Evolutionary conservation across 2,113 vertebrate genomes (phyloP).

Genomic region (Thalassarche chlororhynchos): DNA sequence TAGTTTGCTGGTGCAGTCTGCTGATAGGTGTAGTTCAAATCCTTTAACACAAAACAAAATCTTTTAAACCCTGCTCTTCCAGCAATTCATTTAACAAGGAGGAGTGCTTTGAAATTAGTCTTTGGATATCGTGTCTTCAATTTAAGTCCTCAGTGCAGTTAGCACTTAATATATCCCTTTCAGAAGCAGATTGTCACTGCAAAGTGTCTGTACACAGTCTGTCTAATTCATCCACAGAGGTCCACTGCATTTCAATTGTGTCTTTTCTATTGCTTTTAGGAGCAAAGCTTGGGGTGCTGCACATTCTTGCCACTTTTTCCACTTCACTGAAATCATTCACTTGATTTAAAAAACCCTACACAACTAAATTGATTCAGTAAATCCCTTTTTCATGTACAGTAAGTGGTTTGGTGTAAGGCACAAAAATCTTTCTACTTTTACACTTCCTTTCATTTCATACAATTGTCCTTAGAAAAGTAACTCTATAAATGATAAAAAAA

Average conservation of each 20-base stretch:
- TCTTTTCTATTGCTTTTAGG: conserved; percentile 62
- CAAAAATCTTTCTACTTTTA: conserved; percentile 67
- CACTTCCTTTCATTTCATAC: conserved; percentile 69
- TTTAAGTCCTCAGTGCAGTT: conserved; percentile 49
- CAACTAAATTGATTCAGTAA: conserved; percentile 69
- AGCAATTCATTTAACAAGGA: conserved; percentile 64
- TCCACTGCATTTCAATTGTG: conserved; percentile 68
- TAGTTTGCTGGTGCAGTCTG: conserved; percentile 3
- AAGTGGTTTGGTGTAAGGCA: conserved; percentile 66
- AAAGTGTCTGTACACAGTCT: conserved; percentile 58
- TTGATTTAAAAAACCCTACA: conserved; percentile 69
- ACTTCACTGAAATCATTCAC: conserved; percentile 64
- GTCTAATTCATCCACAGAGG: conserved; percentile 60
- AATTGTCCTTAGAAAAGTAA: conserved; percentile 66
- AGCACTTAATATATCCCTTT: conserved; percentile 68
- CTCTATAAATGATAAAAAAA: conserved; percentile 57
- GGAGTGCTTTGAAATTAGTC: conserved; percentile 69
- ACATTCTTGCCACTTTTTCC: conserved; percentile 65
- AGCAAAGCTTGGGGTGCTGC: conserved; percentile 55
- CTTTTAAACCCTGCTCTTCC: conserved; percentile 60
- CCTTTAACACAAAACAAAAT: conserved; percentile 62
- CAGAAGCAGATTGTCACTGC: conserved; percentile 62
- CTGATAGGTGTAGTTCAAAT: conserved; percentile 60
- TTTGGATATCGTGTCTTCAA: conserved; percentile 66
- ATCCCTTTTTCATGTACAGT: conserved; percentile 73